Conservation (phyloP, 2,888 invertebrate species). For the Blastobasis lacticolella region DNA sequence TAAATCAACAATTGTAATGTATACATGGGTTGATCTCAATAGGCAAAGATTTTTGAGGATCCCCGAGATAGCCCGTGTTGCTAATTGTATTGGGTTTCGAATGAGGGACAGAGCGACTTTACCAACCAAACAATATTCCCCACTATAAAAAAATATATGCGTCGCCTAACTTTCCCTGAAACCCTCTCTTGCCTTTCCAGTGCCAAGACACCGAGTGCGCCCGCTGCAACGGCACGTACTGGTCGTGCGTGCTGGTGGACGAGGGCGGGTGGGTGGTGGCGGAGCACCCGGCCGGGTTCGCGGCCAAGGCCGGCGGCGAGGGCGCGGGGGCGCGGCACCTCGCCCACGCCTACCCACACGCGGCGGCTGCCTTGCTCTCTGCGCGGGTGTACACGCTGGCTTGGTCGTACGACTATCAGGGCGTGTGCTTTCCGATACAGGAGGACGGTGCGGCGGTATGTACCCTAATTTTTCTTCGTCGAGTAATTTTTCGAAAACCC, state of each 20-base stretch:
- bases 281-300: constrained; percentile 21
- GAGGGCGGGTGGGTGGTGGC: constrained; percentile 60
- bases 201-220: constrained; percentile 11
- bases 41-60: no score
- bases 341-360: constrained; percentile 40
- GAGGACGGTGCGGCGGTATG: constrained; percentile 20
- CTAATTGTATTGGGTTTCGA: no score
- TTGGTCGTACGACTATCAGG: constrained; percentile 63
- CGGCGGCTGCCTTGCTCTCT: constrained; percentile 48
- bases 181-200: no score
- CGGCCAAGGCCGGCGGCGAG: constrained; percentile 15
- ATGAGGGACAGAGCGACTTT: no score
- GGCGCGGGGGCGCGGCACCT: constrained; percentile 43
- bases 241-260: constrained; percentile 58
- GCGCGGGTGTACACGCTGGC: constrained; percentile 46
- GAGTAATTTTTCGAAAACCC: no score
- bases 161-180: no score
- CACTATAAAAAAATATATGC: no score
- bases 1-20: no score
- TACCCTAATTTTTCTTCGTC: no score
- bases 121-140: no score
- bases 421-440: constrained; percentile 46
- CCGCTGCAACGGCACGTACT: constrained; percentile 46
- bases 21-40: no score
- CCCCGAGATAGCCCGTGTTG: no score